Percentiles rank a stretch among this genome's conserved stretches.
Conservation (phyloP, 2,888 invertebrate genomes). For the Sialis lutaria region DNA sequence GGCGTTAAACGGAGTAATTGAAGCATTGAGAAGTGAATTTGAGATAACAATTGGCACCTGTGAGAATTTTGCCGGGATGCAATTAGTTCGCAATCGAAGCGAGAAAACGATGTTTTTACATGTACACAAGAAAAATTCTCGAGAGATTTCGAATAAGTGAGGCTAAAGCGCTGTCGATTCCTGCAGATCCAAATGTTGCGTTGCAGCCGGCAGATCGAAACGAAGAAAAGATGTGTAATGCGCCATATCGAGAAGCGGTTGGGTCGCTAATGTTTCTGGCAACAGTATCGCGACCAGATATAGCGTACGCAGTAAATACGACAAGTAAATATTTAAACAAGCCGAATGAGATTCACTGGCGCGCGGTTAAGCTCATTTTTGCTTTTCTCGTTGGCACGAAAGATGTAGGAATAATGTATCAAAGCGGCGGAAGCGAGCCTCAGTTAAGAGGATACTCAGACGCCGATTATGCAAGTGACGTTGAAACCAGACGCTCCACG, state of each 20-base stretch:
- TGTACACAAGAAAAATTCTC: constrained; percentile 2
- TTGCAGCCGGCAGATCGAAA: neutral
- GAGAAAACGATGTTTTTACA: neutral
- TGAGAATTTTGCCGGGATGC: constrained; percentile 10
- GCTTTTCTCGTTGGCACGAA: constrained; percentile 11
- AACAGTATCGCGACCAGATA: constrained; percentile 4
- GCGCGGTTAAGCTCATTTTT: constrained; percentile 9
- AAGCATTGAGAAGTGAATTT: constrained; percentile 5
- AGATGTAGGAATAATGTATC: constrained; percentile 7
- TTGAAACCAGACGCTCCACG: constrained; percentile 4
- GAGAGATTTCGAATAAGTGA: constrained; percentile 4
- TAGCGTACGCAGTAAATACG: constrained; percentile 3
- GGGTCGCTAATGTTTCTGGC: constrained; percentile 4
- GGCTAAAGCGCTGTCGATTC: constrained; percentile 3
- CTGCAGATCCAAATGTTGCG: constrained; percentile 5
- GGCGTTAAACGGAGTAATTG: constrained; percentile 6
- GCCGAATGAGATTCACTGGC: constrained; percentile 2
- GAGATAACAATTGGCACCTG: constrained; percentile 7
- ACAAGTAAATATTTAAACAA: constrained; percentile 4
- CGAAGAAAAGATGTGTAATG: neutral
- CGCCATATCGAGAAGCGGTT: constrained; percentile 4
- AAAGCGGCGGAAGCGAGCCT: constrained; percentile 5
- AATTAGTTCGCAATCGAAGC: constrained; percentile 6
- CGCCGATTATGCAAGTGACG: constrained; percentile 5
- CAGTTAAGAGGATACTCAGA: constrained; percentile 5